Evolutionary conservation across 2,888 invertebrate genomes (phyloP), one percentile per base, ranked within the genome.

Genomic region (Mycogona germanica): DNA sequence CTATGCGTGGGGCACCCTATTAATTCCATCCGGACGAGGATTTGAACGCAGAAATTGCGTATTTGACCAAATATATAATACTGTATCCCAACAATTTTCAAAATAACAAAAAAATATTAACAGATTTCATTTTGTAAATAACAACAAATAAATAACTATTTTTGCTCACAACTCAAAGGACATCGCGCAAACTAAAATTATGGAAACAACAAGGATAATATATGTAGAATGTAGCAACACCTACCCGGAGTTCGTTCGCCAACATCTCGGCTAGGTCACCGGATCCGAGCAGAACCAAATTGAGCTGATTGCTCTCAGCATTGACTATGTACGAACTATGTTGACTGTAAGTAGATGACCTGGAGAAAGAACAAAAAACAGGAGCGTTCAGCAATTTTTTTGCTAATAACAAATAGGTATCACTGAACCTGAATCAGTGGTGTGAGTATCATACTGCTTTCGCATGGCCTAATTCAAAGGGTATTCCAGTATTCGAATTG

Each of bases 191-290:
- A 44, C n/a, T 25, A 25, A 2, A 19, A 28, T 26, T 44, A 4
- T 7, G 3, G 1, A 29, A 2, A 19, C 17, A 23, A n/a, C 21
- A 21, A 21, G n/a, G 30, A 14, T n/a, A 9, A 17, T n/a, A 12
- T n/a, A 44, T 19, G 12, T n/a, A 7, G 2, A 26, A 6, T 1
- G 25, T 29, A 44, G 19, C 12, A 26, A n/a, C 25, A 63, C 70
- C 65, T 66, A 77, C 78, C 65, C 84, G 75, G 59, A 93, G 82
- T 64, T 91, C 87, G 65, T 82, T 81, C 60, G 87, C 83, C 63
- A 93, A 81, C 70, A 88, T 86, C 58, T 87, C 85, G 19, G 91
- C 86, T 61, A 92, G 77, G 57, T 86, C 86, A 67, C 85, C 85
- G 62, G 82, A 80, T 63, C 93, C 93, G 51, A 95, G 75, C 65